Conservation (phyloP, 2,797 vertebrate genomes). For the Gymnoscopelus microlampas region DNA sequence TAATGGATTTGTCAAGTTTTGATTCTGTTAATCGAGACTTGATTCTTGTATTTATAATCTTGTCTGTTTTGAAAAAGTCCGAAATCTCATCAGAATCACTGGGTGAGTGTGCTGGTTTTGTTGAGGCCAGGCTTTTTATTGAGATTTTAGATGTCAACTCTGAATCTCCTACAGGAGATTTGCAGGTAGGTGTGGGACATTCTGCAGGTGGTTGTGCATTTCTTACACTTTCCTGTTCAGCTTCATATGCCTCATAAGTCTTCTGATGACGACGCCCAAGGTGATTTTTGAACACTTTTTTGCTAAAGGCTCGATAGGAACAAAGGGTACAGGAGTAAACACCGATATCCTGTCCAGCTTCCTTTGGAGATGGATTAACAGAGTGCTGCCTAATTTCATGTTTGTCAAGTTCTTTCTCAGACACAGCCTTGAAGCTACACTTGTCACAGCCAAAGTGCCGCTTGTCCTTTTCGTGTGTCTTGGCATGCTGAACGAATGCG, state of each 20-base stretch:
- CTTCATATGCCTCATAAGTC: constrained; percentile 64
- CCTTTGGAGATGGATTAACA: constrained; percentile 79
- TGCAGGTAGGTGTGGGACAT: constrained; percentile 48
- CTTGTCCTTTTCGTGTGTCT: constrained; percentile 97
- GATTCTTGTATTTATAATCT: constrained; percentile 85
- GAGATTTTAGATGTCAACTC: constrained; percentile 73
- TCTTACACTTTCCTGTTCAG: constrained; percentile 42
- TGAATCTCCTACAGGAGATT: constrained; percentile 63
- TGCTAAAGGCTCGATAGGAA: constrained; percentile 88
- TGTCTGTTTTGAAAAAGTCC: constrained; percentile 88
- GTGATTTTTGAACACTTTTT: constrained; percentile 91
- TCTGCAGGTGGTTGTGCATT: constrained; percentile 51
- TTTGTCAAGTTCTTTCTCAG: constrained; percentile 89
- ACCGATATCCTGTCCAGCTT: constrained; percentile 72
- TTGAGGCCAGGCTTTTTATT: constrained; percentile 65
- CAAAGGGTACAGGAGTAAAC: constrained; percentile 87
- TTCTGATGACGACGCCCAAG: constrained; percentile 87
- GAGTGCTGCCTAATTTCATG: constrained; percentile 90
- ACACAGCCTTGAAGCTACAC: constrained; percentile 92
- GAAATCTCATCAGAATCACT: constrained; percentile 84
- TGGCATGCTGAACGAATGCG: constrained; percentile 95
- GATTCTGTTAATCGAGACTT: constrained; percentile 85
- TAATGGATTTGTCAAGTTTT: constrained; percentile 88
- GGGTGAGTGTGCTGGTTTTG: constrained; percentile 62
- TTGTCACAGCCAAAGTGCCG: constrained; percentile 93